Conservation (phyloP, 2,113 vertebrate species). For the Empidonax traillii region DNA sequence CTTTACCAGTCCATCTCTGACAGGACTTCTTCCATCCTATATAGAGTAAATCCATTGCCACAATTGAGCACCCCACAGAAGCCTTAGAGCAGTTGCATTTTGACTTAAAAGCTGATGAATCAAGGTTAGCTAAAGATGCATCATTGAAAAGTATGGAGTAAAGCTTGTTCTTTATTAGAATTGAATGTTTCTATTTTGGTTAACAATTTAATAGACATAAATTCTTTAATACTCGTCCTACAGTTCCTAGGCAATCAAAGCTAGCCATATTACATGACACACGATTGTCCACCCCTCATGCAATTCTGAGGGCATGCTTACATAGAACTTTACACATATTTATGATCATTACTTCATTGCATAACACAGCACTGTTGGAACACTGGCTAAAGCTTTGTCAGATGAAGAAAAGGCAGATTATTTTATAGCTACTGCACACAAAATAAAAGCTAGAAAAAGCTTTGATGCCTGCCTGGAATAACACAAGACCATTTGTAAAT, state of each 20-base stretch:
- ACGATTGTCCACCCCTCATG: background rate
- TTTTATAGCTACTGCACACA: conserved; percentile 14
- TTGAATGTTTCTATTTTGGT: background rate
- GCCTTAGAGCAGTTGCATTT: background rate
- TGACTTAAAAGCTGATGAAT: background rate
- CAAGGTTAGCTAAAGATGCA: background rate
- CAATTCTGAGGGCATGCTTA: background rate
- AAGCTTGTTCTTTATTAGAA: background rate
- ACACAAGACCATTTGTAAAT: conserved; percentile 39
- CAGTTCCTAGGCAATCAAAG: background rate
- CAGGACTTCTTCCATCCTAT: too few relatives aligned
- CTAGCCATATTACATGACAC: background rate
- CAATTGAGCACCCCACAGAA: background rate
- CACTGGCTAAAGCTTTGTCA: background rate
- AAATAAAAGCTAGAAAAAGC: conserved; percentile 1
- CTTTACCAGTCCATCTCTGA: too few relatives aligned
- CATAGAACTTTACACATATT: background rate
- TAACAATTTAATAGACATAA: background rate
- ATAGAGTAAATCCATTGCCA: too few relatives aligned
- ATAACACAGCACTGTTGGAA: conserved; percentile 35
- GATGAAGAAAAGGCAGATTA: conserved; percentile 14
- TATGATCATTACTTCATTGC: background rate
- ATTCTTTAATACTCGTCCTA: background rate
- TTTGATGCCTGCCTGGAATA: conserved; percentile 52
- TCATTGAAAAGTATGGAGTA: background rate